Evolutionary conservation across 2,113 vertebrate species (phyloP), one percentile per base, ranked within the genome.

Genomic region (Atlantisia rogersi): DNA sequence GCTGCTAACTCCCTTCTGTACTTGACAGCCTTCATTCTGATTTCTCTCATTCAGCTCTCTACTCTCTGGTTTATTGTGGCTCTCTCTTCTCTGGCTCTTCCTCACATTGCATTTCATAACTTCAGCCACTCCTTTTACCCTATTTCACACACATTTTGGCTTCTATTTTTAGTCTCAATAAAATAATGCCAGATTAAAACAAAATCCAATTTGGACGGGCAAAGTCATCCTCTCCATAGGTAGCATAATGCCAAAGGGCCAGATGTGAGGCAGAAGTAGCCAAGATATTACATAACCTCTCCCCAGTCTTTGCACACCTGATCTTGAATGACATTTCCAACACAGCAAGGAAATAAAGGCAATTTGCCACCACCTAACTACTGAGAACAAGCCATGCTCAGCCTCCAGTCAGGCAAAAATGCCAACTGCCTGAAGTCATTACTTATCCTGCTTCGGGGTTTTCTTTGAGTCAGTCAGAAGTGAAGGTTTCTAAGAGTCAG

Each of bases 311-410:
- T 76, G 81, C 91, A 95, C 80, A 91, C 88, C 82, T 94, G 84
- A 92, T 91, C 67, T 40, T 76, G 81, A 94, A 94, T 56, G 82
- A 67, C 92, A 92, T 92, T 94, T 96, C 80, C 92, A 94, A 90
- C 76, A 86, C 46, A 62, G 63, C 58, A 67, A 90, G 85, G 63
- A 94, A 95, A 91, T 12, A 39, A n/a, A 70, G 90, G 90, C 82
- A 88, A 56, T 14, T 74, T 0, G 1, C 88, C 82, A 88, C 39
- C 26, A 6, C 68, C 55, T 77, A 73, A 86, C 93, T 86, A 60
- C 75, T 59, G 56, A 88, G 71, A 94, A 83, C 79, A 90, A 80
- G 68, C 52, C 90, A 88, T 12, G 28, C 52, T 69, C 67, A 91
- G 63, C 75, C 55, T 73, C 50, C 82, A 26, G 4, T 75, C 87